Evolutionary conservation across 2,113 vertebrate genomes (phyloP).

Genomic region (Rutilus rutilus): DNA sequence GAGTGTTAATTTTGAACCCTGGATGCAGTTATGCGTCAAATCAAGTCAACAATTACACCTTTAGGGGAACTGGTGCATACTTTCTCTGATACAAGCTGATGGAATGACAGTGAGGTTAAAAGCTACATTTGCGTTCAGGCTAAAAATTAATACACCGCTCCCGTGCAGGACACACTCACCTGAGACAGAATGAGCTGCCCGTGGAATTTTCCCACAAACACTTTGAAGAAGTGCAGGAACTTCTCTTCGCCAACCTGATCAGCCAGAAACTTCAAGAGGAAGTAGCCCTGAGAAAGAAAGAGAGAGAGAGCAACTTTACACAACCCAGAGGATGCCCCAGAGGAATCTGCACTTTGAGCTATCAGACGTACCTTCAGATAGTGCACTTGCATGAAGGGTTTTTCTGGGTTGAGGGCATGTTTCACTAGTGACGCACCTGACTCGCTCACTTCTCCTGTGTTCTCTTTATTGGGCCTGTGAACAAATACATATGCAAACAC

Average conservation of each 20-base stretch:
- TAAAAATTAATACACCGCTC: background rate
- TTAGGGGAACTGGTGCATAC: background rate
- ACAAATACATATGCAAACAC: slow-evolving; percentile 24
- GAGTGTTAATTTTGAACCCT: background rate
- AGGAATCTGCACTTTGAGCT: background rate
- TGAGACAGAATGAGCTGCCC: slow-evolving; percentile 93
- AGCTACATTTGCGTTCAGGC: slow-evolving; percentile 7
- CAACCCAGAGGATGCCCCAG: background rate
- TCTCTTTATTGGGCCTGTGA: slow-evolving; percentile 88
- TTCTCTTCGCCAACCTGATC: slow-evolving; percentile 79
- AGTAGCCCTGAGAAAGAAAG: slow-evolving; percentile 85
- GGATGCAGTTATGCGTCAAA: background rate
- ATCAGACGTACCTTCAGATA: slow-evolving; percentile 88
- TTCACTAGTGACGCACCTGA: slow-evolving; percentile 89
- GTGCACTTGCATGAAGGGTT: slow-evolving; percentile 95
- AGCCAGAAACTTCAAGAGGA: slow-evolving; percentile 86
- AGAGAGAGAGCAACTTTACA: slow-evolving; percentile 35
- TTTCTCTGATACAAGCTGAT: slow-evolving; percentile 1
- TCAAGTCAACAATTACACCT: slow-evolving; percentile 10
- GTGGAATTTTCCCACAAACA: slow-evolving; percentile 87
- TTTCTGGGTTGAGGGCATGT: slow-evolving; percentile 92
- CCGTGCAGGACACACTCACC: slow-evolving; percentile 72
- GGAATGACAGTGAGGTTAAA: background rate
- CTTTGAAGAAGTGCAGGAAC: slow-evolving; percentile 84
- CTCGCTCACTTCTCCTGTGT: slow-evolving; percentile 83